Evolutionary conservation across 2,113 vertebrate species (phyloP), one percentile per base, ranked within the genome.

Genomic region (Apistogramma diplotaenia): DNA sequence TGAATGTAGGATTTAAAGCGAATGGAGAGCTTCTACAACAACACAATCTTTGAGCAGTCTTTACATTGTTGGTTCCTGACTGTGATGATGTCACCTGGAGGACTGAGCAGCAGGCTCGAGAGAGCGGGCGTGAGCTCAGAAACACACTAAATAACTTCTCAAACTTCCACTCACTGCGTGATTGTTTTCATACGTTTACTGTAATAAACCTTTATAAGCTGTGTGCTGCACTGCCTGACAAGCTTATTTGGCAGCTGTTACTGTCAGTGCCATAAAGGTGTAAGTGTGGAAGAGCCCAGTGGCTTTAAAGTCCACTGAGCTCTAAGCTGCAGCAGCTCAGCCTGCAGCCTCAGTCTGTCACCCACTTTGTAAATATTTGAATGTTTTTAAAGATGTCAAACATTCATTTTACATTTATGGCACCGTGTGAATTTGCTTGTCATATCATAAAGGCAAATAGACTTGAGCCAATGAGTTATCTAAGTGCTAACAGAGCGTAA

Each of bases 361-460:
- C 72, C 72, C 54, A 23, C 79, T 90, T 81, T 81, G 80, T 62
- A 62, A 89, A 88, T 83, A 43, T 84, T 90, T 85, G 37, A 86
- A 67, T 60, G 27, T 59, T 49, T 76, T 46, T 19, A 31, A 65
- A 71, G 2, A 27, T 33, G 16, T 18, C 71, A 12, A 76, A 61
- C 54, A 10, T 59, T 74, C 5, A 81, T 40, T 85, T 85, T 43
- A 29, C 25, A 79, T 89, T 85, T 87, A 90, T 82, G 13, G 23
- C 81, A 43, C 10, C 5, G 0, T 43, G 5, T 31, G 8, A 10
- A 21, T 75, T 67, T 60, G 16, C 77, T 59, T 75, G 73, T 84
- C 76, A 18, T n/a, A 9, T 18, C 8, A 6, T 55, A 1, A 53
- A 89, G n/a, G 60, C 25, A 87, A 88, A 82, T 60, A 19, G 13